phyloP scores from a whole-genome alignment of 2,888 invertebrate genomes.

The Euplexia lucipara region DNA sequence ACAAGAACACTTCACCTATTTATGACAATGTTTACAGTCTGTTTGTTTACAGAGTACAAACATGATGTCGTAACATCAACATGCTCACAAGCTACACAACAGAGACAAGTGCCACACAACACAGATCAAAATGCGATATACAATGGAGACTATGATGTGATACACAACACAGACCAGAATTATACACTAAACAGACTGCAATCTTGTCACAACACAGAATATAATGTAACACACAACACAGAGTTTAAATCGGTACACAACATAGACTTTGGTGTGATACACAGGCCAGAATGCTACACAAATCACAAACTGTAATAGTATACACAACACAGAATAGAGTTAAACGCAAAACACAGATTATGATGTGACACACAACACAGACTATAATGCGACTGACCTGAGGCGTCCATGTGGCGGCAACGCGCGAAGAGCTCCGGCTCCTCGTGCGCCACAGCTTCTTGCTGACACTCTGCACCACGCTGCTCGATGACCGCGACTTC shows the following conservation, averaged over 20 bases:
- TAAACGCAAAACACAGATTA: background rate
- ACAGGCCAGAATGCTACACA: background rate
- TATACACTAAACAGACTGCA: too few species aligned
- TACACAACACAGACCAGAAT: background rate
- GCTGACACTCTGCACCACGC: constrained; percentile 96
- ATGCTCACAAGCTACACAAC: constrained; percentile 10
- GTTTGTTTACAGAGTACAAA: constrained; percentile 42
- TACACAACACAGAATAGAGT: constrained; percentile 1
- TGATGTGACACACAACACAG: constrained; percentile 12
- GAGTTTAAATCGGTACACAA: background rate
- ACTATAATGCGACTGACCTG: constrained; percentile 93
- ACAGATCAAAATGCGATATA: background rate
- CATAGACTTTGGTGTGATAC: background rate
- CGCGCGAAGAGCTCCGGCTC: constrained; percentile 95
- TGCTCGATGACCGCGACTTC: constrained; percentile 97
- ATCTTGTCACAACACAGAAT: background rate
- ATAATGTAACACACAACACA: background rate
- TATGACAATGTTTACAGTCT: constrained; percentile 27
- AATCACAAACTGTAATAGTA: background rate
- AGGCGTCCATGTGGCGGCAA: constrained; percentile 94
- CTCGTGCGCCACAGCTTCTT: constrained; percentile 96
- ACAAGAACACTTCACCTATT: constrained; percentile 10
- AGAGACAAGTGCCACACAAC: constrained; percentile 39
- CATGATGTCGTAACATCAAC: constrained; percentile 8
- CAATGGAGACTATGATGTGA: background rate